These are phyloP conservation scores for Bucorvus abyssinicus DNA, from an alignment of 2,797 vertebrate genomes.

Conservation along the genomic window DNA sequence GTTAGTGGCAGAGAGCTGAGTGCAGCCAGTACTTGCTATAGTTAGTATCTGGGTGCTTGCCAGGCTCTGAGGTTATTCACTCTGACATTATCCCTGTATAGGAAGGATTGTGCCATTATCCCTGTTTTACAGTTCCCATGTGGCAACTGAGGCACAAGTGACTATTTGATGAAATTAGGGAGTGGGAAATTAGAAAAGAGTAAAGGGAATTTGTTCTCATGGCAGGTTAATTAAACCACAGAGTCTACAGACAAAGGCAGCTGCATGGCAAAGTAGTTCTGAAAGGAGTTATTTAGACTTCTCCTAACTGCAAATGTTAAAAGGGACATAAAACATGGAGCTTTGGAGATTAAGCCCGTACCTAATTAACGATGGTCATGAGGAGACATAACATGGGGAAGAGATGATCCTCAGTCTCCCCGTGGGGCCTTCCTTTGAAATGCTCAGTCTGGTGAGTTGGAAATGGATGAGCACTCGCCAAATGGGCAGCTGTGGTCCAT, in stretches of 20 bases:
- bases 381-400: not conserved
- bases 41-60: not conserved
- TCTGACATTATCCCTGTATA: not conserved
- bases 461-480: not conserved
- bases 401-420: not conserved
- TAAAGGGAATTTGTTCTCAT: not conserved
- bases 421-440: not conserved
- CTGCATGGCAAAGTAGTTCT: not conserved
- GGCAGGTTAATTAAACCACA: constrained; percentile 27
- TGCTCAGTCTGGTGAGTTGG: not conserved
- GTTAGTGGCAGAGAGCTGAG: not conserved
- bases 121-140: constrained; percentile 3
- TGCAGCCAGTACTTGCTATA: not conserved
- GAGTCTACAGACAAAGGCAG: not conserved
- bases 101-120: not conserved
- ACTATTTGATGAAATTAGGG: not conserved
- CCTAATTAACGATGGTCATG: not conserved
- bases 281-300: not conserved
- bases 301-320: not conserved
- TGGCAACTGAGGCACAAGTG: not conserved
- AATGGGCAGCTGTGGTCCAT: not conserved
- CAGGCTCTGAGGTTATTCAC: not conserved
- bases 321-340: not conserved
- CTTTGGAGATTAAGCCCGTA: not conserved
- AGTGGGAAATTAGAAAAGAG: constrained; percentile 19